Percentiles rank a stretch among this genome's conserved stretches.
These are phyloP conservation scores for Mesitornis unicolor DNA, from an alignment of 2,113 vertebrate species.

Conservation along the genomic window DNA sequence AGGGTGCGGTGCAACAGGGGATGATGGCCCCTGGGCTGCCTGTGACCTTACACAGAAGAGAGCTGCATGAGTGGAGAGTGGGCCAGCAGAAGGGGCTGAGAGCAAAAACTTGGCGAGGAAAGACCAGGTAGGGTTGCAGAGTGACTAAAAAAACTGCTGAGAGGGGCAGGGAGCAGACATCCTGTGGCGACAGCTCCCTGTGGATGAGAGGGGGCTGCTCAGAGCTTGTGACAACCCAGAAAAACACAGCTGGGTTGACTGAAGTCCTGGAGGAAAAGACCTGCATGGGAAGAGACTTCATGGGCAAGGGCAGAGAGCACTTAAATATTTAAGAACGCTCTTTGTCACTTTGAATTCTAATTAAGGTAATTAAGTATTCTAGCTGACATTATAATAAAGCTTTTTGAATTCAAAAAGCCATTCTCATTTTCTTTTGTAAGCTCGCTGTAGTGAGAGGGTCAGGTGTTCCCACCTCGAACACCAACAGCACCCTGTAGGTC, in stretches of 20 bases:
- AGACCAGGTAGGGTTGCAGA: neutral
- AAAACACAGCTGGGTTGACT: neutral
- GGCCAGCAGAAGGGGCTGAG: neutral
- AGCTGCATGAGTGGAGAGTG: rapidly evolving
- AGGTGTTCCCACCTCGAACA: neutral
- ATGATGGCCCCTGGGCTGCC: neutral
- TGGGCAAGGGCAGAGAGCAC: neutral
- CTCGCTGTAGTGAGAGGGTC: neutral
- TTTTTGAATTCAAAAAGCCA: conserved; percentile 10
- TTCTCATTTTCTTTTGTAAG: neutral
- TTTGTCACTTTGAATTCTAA: neutral
- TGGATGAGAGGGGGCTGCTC: neutral
- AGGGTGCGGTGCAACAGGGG: neutral
- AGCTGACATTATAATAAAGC: conserved; percentile 7
- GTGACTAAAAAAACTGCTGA: neutral
- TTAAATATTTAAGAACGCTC: conserved; percentile 50
- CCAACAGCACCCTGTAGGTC: neutral
- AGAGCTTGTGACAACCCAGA: neutral
- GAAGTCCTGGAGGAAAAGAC: neutral
- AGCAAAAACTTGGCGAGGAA: neutral
- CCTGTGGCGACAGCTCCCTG: neutral
- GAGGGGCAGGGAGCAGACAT: neutral
- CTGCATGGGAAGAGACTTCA: neutral
- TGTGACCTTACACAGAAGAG: neutral
- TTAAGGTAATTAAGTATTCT: conserved; percentile 45